Evolutionary conservation across 2,888 invertebrate species (phyloP).

Genomic region (Crocallis elinguaria): DNA sequence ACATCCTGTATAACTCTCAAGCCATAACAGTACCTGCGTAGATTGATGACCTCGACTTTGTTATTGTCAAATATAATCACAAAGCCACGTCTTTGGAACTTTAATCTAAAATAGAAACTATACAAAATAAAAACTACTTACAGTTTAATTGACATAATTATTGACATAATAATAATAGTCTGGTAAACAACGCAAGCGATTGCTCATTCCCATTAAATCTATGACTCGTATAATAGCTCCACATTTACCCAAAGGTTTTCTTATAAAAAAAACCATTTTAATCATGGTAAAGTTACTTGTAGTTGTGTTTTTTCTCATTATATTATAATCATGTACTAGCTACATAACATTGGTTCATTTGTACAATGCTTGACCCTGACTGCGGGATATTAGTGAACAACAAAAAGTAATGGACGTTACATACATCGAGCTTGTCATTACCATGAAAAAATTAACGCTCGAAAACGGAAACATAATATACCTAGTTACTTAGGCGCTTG

Average conservation of each 20-base stretch:
- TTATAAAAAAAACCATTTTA: slow-evolving; percentile 12
- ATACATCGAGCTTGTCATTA: too few relatives aligned
- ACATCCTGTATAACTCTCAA: too few relatives aligned
- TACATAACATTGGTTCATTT: slow-evolving; percentile 15
- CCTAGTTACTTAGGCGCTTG: too few relatives aligned
- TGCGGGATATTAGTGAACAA: slow-evolving; percentile 3
- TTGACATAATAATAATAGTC: slow-evolving; percentile 8
- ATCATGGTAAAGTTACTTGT: not conserved
- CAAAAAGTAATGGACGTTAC: slow-evolving; percentile 12
- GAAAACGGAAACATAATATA: too few relatives aligned
- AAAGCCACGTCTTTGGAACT: not conserved
- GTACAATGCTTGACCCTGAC: slow-evolving; percentile 25
- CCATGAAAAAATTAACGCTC: too few relatives aligned
- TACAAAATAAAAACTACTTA: too few relatives aligned
- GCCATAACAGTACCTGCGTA: too few relatives aligned
- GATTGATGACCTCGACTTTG: not conserved
- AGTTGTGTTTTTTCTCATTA: slow-evolving; percentile 7
- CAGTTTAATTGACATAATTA: slow-evolving; percentile 15
- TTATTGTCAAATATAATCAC: not conserved
- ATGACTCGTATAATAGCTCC: slow-evolving; percentile 8
- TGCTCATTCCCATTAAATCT: slow-evolving; percentile 3
- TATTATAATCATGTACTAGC: slow-evolving; percentile 12
- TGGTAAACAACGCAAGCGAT: slow-evolving; percentile 2
- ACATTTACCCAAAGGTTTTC: slow-evolving; percentile 13
- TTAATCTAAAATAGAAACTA: slow-evolving; percentile 7